A percentile compares a stretch with the other conserved stretches of the same genome.
Evolutionary conservation across 2,113 vertebrate species (phyloP).

Genomic region (Conger conger): DNA sequence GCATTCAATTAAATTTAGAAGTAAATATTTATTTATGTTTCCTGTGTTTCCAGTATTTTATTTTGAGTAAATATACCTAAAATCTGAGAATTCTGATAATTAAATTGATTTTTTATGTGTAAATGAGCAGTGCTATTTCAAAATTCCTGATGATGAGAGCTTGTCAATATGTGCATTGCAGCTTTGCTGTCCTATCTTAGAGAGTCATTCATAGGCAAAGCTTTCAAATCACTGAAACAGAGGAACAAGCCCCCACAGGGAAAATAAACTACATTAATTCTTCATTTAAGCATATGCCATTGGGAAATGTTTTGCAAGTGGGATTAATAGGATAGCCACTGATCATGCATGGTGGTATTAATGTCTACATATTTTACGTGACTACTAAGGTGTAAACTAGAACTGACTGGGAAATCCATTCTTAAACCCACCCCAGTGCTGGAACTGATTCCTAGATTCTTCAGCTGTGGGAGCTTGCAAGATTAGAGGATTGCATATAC

Average conservation of each 20-base stretch:
- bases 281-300: slow-evolving; percentile 25
- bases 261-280: slow-evolving; percentile 23
- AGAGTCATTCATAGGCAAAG: not conserved
- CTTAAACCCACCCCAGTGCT: slow-evolving; percentile 21
- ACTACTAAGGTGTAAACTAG: slow-evolving; percentile 13
- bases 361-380: slow-evolving; percentile 23
- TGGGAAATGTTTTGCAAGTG: slow-evolving; percentile 18
- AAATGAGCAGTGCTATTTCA: too few relatives aligned
- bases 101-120: too few relatives aligned
- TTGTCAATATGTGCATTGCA: not conserved
- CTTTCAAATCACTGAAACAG: slow-evolving; percentile 20
- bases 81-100: too few relatives aligned
- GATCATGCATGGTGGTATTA: slow-evolving; percentile 30
- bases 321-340: slow-evolving; percentile 27
- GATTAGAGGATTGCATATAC: slow-evolving; percentile 26
- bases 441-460: not conserved
- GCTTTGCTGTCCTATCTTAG: not conserved
- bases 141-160: too few relatives aligned
- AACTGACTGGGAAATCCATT: slow-evolving; percentile 26
- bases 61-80: too few relatives aligned
- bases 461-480: slow-evolving; percentile 5
- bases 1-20: too few relatives aligned
- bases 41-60: too few relatives aligned
- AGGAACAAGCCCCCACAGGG: not conserved
- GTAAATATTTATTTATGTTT: not conserved